Evolutionary conservation across 2,113 vertebrate genomes (phyloP), one percentile per base, ranked within the genome.

Genomic region (Heteronetta atricapilla): DNA sequence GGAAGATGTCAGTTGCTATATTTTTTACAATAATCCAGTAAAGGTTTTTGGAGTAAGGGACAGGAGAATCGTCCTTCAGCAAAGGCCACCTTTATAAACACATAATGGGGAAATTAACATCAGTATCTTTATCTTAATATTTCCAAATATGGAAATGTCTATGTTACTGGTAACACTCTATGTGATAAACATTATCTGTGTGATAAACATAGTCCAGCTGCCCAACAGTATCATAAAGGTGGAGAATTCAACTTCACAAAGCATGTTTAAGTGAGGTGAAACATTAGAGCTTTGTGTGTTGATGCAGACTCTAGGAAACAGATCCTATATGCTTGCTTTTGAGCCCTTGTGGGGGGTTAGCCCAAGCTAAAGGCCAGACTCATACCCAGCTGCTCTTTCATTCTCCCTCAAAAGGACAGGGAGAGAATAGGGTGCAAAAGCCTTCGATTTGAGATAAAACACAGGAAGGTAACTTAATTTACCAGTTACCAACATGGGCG

Each of bases 361-460:
- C 20, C 9, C 9, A 42, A 36, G 25, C 18, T 60, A 20, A 68
- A 76, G 52, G 29, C 46, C 33, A 28, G 7, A 33, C 26, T 60
- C 20, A 31, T 21, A 44, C 6, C 16, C 48, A 69, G 53, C 15
- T 0, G 1, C 33, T 78, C 20, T 44, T 36, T 78, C 63, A 19
- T 19, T 40, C 1, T 14, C 8, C 10, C 18, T 3, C 53, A 23
- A 11, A 15, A 52, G 34, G 29, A 34, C 3, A 1, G 23, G 62
- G 18, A 19, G 42, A n/a, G 50, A 50, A 23, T 29, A 50, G 21
- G 34, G 29, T 52, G 53, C 10, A 25, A 3, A 5, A 68, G 14
- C 21, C 31, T 33, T 8, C 8, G 20, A 26, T 15, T 36, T 2
- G 0, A 31, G 20, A 3, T n/a, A n/a, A 3, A 48, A 67, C 23